phyloP scores from a whole-genome alignment of 2,797 vertebrate genomes.

The Sarcophilus harrisii region DNA sequence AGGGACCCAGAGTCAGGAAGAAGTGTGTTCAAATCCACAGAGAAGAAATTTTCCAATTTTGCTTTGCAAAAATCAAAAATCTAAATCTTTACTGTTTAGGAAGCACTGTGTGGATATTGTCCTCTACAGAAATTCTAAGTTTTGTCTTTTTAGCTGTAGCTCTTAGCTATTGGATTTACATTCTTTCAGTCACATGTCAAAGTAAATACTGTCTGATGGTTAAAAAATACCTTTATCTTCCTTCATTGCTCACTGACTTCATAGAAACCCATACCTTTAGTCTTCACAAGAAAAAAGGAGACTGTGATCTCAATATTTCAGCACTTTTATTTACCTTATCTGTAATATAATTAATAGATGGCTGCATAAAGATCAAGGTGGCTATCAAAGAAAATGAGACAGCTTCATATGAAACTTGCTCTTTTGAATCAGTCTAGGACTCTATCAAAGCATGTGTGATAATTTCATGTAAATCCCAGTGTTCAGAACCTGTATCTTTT shows the following conservation, averaged over 20 bases:
- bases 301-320: conserved; percentile 86
- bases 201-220: conserved; percentile 79
- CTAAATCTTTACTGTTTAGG: fast-evolving
- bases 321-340: conserved; percentile 88
- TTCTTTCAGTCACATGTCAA: conserved; percentile 82
- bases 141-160: conserved; percentile 60
- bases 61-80: fast-evolving
- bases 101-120: conserved; percentile 23
- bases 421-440: conserved; percentile 85
- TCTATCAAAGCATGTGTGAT: conserved; percentile 88
- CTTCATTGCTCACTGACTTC: conserved; percentile 80
- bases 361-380: conserved; percentile 86
- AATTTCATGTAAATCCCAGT: conserved; percentile 87
- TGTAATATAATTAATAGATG: conserved; percentile 89
- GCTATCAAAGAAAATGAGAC: conserved; percentile 86
- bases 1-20: neutral
- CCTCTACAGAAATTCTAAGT: conserved; percentile 57
- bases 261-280: conserved; percentile 80
- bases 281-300: conserved; percentile 85
- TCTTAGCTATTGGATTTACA: conserved; percentile 74
- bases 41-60: neutral
- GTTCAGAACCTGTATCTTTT: conserved; percentile 86
- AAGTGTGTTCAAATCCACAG: neutral
- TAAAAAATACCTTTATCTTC: conserved; percentile 78
- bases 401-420: conserved; percentile 83